phyloP scores from a whole-genome alignment of 1,140 invertebrate species.

The Orchestia grillus region DNA sequence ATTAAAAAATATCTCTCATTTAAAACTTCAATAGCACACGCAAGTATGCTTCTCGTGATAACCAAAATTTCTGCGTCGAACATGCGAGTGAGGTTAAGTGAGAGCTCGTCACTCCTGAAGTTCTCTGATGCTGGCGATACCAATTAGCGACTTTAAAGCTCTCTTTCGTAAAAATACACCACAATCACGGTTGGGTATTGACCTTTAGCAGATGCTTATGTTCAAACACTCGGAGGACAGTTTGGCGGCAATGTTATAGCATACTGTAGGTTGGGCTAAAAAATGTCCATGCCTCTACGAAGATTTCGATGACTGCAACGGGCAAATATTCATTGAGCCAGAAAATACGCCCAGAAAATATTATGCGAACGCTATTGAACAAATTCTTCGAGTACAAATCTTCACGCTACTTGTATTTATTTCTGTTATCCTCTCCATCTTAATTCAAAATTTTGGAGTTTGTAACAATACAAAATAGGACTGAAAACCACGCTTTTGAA shows the following conservation, averaged over 20 bases:
- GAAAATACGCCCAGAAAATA: neutral
- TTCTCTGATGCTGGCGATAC: no score
- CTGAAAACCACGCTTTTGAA: neutral
- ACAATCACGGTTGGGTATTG: neutral
- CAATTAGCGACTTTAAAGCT: no score
- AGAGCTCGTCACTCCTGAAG: no score
- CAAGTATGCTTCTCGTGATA: no score
- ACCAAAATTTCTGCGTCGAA: no score
- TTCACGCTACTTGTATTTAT: neutral
- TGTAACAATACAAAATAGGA: neutral
- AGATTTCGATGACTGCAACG: neutral
- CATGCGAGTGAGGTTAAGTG: no score
- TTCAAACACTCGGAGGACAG: neutral
- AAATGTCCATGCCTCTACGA: neutral
- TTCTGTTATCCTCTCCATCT: neutral
- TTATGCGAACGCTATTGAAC: neutral
- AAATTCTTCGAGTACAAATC: neutral
- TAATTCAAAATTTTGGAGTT: neutral
- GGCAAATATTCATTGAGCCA: no score
- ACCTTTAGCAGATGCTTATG: neutral
- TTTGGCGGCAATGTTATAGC: neutral
- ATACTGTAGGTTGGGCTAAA: neutral
- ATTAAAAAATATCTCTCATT: no score
- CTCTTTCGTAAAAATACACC: no score
- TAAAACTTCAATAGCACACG: no score